A percentile compares a stretch with the other conserved stretches of the same genome.
phyloP scores from a whole-genome alignment of 2,113 vertebrate genomes.

The Chloroceryle aenea region DNA sequence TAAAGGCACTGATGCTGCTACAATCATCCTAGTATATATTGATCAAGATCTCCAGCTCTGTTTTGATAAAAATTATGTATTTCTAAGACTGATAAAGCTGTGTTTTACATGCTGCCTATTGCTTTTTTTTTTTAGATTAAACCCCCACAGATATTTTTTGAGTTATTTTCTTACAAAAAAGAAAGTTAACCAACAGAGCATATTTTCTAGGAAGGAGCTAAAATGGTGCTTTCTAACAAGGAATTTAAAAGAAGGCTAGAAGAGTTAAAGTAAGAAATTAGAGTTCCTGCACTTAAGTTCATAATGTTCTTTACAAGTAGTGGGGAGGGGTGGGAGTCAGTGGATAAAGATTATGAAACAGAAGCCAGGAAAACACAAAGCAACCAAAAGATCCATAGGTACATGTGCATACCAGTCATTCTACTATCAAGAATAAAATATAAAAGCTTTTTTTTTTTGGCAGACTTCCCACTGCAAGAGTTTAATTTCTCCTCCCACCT shows the following conservation, averaged over 20 bases:
- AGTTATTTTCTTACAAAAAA: neutral
- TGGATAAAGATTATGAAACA: neutral
- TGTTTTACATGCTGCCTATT: neutral
- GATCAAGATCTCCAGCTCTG: neutral
- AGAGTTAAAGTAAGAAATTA: neutral
- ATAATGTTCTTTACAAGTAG: neutral
- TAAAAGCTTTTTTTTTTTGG: slow-evolving; percentile 28
- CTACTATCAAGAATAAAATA: slow-evolving; percentile 15
- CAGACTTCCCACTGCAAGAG: slow-evolving; percentile 9
- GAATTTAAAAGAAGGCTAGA: neutral
- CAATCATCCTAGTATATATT: neutral
- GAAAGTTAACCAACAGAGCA: neutral
- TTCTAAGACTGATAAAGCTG: neutral
- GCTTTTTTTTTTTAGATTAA: too few species aligned
- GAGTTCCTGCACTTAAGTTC: neutral
- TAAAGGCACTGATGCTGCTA: neutral
- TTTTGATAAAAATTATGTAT: neutral
- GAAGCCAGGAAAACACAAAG: slow-evolving; percentile 27
- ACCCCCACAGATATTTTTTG: neutral
- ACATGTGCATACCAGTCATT: slow-evolving; percentile 9
- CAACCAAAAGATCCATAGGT: neutral
- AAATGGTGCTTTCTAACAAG: neutral
- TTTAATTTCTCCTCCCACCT: slow-evolving; percentile 63
- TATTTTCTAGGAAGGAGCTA: neutral
- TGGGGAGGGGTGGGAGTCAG: neutral